Base-by-base conservation (phyloP, 1,140 invertebrate species). In the Tetramorium parvispinum region DNA sequence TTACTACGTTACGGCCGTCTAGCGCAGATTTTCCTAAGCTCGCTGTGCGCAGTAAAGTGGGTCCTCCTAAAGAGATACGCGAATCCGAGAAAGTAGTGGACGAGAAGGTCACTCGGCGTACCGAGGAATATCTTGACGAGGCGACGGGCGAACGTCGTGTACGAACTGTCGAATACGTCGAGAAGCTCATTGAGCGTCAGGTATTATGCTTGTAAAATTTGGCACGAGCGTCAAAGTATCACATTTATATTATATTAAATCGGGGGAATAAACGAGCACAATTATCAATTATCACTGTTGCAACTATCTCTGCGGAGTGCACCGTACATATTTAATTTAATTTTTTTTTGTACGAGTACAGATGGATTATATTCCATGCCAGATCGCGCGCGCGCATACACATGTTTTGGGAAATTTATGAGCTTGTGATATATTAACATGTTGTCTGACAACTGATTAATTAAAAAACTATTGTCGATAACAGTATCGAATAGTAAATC, bases 131-230 rank as follows among this genome's bases (percentile, higher is more conserved):
- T 95, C 94, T 98, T 91, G 98, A 98, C 95, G 97, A 98, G 91
- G 95, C 96, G 87, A 98, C 98, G 86, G 98, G 98, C 91, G 97
- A 97, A 95, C 96, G 96, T 94, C 97, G 97, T 95, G 97, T 99
- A 90, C 96, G 98, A 96, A 99, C 98, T 81, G 96, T 98, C 94
- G 98, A 98, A 96, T 98, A 98, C 96, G 97, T 98, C 96, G 98
- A 99, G 96, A 98, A 98, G 96, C 97, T 98, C 95, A 98, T 99
- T 95, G 98, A 99, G 96, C 98, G 97, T 96, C 98, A 99, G 98
- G 98, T 98, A 98, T 95, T 95, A 91, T 90, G 61, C 79, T 86
- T 59, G 51, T 81, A 86, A 87, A 79, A 88, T 63, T 79, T 91
- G 55, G 87, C 86, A 90, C 24, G 59, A 90, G 68, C 77, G 65